A percentile compares a stretch with the other conserved stretches of the same genome.
Evolutionary conservation across 2,113 vertebrate genomes (phyloP).

Genomic region (Xenopus borealis): DNA sequence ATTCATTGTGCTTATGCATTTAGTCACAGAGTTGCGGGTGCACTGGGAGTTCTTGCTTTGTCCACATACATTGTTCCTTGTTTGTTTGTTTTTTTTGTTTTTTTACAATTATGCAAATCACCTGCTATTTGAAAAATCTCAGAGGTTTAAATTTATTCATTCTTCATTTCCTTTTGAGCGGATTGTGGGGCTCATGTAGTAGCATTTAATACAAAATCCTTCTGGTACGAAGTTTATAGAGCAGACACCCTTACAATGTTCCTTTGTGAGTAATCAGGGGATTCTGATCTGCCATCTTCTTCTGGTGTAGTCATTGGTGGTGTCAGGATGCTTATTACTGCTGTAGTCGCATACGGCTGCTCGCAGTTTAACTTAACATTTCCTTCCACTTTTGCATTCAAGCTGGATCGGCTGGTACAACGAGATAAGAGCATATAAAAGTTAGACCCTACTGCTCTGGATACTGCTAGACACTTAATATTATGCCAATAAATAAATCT

Average conservation of each 20-base stretch:
- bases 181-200: slow-evolving; percentile 49
- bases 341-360: slow-evolving; percentile 81
- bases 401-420: slow-evolving; percentile 82
- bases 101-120: slow-evolving; percentile 46
- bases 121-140: slow-evolving; percentile 45
- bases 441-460: neutral
- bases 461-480: neutral
- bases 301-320: slow-evolving; percentile 76
- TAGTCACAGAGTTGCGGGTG: slow-evolving; percentile 61
- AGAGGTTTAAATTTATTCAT: too few species aligned
- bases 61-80: slow-evolving; percentile 49
- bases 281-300: slow-evolving; percentile 70
- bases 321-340: slow-evolving; percentile 85
- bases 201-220: slow-evolving; percentile 52
- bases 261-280: slow-evolving; percentile 75
- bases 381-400: slow-evolving; percentile 91
- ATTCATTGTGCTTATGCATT: slow-evolving; percentile 76
- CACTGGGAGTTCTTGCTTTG: slow-evolving; percentile 64
- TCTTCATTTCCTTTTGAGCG: slow-evolving; percentile 42
- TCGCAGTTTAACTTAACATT: slow-evolving; percentile 89
- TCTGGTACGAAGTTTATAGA: slow-evolving; percentile 72
- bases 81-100: neutral
- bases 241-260: slow-evolving; percentile 91
- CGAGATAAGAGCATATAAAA: neutral
- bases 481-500: too few species aligned